These are phyloP conservation scores for Drosophila yooni DNA, from an alignment of 2,888 invertebrate species.

Conservation along the genomic window DNA sequence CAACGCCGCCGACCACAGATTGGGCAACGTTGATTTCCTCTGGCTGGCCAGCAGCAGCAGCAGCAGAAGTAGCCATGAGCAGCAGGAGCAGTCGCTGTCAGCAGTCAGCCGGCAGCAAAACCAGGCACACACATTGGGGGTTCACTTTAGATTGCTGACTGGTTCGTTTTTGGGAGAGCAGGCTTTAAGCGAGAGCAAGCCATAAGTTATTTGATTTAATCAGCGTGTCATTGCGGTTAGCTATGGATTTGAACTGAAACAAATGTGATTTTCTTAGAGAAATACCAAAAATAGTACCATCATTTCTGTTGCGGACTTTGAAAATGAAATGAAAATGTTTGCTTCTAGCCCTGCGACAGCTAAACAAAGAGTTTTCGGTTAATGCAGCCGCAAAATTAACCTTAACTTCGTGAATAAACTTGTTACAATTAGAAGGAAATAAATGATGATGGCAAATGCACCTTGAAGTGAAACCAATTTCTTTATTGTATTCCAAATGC, in stretches of 20 bases:
- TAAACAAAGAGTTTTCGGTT: slow-evolving; percentile 5
- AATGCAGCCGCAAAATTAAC: neutral
- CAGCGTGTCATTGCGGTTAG: slow-evolving; percentile 70
- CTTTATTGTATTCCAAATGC: neutral
- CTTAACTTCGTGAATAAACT: slow-evolving; percentile 10
- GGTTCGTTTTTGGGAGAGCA: slow-evolving; percentile 18
- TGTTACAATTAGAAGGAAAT: neutral
- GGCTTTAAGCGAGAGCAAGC: slow-evolving; percentile 52
- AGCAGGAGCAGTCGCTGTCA: slow-evolving; percentile 20
- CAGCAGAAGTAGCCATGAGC: neutral
- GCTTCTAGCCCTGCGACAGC: neutral
- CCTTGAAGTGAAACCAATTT: slow-evolving; percentile 1
- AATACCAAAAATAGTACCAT: neutral
- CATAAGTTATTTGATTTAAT: slow-evolving; percentile 81
- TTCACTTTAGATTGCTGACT: slow-evolving; percentile 44
- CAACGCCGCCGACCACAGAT: slow-evolving; percentile 63
- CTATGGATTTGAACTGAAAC: slow-evolving; percentile 61
- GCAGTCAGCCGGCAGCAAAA: neutral
- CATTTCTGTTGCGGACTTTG: slow-evolving; percentile 8
- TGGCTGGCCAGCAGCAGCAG: slow-evolving; percentile 38
- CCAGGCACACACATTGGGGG: slow-evolving; percentile 17
- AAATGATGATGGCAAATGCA: neutral
- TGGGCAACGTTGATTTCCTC: slow-evolving; percentile 75
- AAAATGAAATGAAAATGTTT: slow-evolving; percentile 12
- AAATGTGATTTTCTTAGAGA: slow-evolving; percentile 24